A percentile compares a stretch with the other conserved stretches of the same genome.
These are phyloP conservation scores for Thalassarche chlororhynchos DNA, from an alignment of 2,113 vertebrate genomes.

Conservation along the genomic window DNA sequence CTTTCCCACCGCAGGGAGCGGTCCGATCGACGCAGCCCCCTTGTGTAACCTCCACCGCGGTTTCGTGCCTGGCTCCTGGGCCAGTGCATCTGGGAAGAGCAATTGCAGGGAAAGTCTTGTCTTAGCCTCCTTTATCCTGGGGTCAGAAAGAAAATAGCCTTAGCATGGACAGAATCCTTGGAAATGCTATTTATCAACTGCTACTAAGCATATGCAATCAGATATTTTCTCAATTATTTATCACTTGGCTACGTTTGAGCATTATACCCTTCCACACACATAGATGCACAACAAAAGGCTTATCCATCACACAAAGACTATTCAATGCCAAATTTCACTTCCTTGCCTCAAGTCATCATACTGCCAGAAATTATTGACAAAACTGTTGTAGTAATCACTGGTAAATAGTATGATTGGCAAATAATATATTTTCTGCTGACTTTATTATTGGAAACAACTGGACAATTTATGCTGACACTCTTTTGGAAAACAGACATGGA, in stretches of 20 bases:
- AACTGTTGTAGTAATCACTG: slow-evolving; percentile 14
- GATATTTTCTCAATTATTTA: slow-evolving; percentile 42
- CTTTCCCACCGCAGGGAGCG: background rate
- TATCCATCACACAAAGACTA: background rate
- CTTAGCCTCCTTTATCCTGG: background rate
- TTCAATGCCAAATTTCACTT: slow-evolving; percentile 3
- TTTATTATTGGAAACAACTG: slow-evolving; percentile 55
- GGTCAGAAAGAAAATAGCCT: background rate
- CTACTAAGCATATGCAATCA: background rate
- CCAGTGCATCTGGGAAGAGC: background rate
- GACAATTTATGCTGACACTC: slow-evolving; percentile 32
- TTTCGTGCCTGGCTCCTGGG: background rate
- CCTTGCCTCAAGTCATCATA: background rate
- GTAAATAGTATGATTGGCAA: slow-evolving; percentile 51
- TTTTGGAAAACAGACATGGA: slow-evolving; percentile 31
- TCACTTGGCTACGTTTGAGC: background rate
- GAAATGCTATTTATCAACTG: background rate
- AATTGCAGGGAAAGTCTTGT: background rate
- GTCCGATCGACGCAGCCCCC: rapidly evolving
- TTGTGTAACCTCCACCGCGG: background rate
- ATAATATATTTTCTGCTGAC: slow-evolving; percentile 44
- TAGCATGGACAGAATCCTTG: background rate
- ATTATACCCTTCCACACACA: background rate
- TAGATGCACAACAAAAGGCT: background rate
- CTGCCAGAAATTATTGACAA: slow-evolving; percentile 46